Evolutionary conservation across 2,113 vertebrate species (phyloP).

Genomic region (Barnardius zonarius): DNA sequence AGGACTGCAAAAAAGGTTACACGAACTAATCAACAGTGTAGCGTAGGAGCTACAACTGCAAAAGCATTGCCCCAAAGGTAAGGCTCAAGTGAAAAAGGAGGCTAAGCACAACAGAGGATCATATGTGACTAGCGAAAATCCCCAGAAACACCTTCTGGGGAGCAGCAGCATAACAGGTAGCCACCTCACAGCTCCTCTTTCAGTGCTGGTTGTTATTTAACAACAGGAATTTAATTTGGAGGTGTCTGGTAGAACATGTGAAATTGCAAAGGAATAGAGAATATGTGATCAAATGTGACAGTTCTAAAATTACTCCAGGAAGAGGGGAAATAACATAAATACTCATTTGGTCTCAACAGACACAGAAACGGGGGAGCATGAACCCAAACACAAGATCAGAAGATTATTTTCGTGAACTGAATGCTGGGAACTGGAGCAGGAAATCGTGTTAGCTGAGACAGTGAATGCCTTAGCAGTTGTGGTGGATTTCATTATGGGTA

Average conservation of each 20-base stretch:
- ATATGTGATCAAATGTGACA: neutral
- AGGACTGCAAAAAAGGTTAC: neutral
- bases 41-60: neutral
- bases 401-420: neutral
- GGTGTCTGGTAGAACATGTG: neutral
- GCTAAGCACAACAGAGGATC: neutral
- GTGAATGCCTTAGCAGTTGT: neutral
- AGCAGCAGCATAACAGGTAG: neutral
- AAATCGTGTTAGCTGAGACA: neutral
- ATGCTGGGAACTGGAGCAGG: slow-evolving; percentile 10
- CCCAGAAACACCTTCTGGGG: neutral
- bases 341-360: neutral
- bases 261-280: neutral
- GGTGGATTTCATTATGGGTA: neutral
- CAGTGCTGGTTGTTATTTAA: neutral
- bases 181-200: neutral
- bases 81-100: neutral
- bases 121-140: neutral
- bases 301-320: neutral
- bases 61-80: neutral
- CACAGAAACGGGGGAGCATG: neutral
- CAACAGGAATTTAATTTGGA: neutral
- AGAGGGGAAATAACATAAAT: neutral
- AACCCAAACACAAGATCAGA: neutral
- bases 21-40: neutral